Base-by-base conservation (phyloP, 2,888 invertebrate genomes). In the Metallyticus violacea region DNA sequence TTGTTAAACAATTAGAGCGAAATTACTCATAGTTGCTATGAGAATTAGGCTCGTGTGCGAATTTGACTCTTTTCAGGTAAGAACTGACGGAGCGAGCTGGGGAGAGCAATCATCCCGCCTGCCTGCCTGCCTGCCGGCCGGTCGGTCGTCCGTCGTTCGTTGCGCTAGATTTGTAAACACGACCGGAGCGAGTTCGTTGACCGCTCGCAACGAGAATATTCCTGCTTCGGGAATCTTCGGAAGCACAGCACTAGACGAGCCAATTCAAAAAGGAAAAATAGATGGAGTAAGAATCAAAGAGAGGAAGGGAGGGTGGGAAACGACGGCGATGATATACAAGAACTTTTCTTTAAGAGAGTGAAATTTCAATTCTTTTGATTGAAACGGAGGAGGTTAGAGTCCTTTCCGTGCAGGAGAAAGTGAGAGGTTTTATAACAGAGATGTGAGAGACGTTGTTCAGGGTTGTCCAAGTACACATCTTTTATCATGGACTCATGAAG, bases 121-220 rank as follows among this genome's bases (percentile, higher is more conserved):
- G 15, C 22, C 22, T 22, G 40, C 40, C 22, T 62, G 15, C 22
- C 40, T 62, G 40, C 9, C 40, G 40, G 9, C 7, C 30, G 30
- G 4, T 30, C 30, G 30, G 4, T 62, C 40, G 40, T 9, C n/a
- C n/a, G 7, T 26, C 26, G 78, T 25, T 26, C 26, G 78, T 78
- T 26, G 78, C 26, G 81, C 81, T 30, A 30, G 30, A 81, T 29
- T 83, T 83, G 83, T 83, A 83, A 83, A 83, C 83, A 83, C 29
- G 79, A 28, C 79, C 27, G 27, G 77, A 27, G 83, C n/a, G 40
- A 81, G 83, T 83, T 83, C 83, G 28, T 83, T 83, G 83, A 83
- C 83, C 83, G 77, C 77, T 25, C 27, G 76, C n/a, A 25, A 27
- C 40, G n/a, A 83, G 28, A 26, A 62, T 62, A 62, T 62, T 62